These are phyloP conservation scores for Cliona cf. orientalis DNA, from an alignment of 37 sponge, comb jelly and placozoan genomes.

Conservation along the genomic window DNA sequence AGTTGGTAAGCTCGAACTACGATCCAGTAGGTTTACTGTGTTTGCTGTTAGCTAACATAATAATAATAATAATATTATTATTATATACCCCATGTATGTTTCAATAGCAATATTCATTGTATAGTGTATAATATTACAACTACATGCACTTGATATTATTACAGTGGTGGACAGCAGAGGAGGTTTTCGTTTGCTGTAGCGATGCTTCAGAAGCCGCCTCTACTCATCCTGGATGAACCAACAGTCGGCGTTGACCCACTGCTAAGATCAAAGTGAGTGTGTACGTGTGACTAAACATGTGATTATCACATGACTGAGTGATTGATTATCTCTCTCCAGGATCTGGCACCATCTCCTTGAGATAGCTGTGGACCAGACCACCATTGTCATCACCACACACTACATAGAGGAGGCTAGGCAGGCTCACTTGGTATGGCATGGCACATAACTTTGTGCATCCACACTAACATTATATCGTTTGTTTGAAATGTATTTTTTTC, in stretches of 20 bases:
- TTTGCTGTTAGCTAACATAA: too few relatives aligned
- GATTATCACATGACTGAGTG: not conserved
- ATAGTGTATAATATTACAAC: too few relatives aligned
- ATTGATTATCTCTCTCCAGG: slow-evolving; percentile 23
- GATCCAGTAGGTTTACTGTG: too few relatives aligned
- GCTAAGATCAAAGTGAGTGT: slow-evolving; percentile 72
- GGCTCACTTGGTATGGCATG: not conserved
- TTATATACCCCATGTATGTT: too few relatives aligned
- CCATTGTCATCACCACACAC: slow-evolving; percentile 57
- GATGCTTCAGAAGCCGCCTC: slow-evolving; percentile 81
- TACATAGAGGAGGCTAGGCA: not conserved
- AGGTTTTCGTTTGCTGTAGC: slow-evolving; percentile 88
- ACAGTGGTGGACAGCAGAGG: slow-evolving; percentile 88
- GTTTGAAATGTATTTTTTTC: not conserved
- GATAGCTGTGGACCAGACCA: slow-evolving; percentile 45
- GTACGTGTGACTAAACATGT: too few relatives aligned
- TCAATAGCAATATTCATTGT: too few relatives aligned
- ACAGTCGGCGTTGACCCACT: slow-evolving; percentile 91
- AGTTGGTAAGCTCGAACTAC: too few relatives aligned
- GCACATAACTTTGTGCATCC: not conserved
- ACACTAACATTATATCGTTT: not conserved
- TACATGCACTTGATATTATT: too few relatives aligned
- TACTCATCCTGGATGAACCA: slow-evolving; percentile 88
- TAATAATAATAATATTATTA: too few relatives aligned
- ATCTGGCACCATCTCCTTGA: slow-evolving; percentile 83